These are phyloP conservation scores for Channa maculata DNA, from an alignment of 2,113 vertebrate species.

Conservation along the genomic window DNA sequence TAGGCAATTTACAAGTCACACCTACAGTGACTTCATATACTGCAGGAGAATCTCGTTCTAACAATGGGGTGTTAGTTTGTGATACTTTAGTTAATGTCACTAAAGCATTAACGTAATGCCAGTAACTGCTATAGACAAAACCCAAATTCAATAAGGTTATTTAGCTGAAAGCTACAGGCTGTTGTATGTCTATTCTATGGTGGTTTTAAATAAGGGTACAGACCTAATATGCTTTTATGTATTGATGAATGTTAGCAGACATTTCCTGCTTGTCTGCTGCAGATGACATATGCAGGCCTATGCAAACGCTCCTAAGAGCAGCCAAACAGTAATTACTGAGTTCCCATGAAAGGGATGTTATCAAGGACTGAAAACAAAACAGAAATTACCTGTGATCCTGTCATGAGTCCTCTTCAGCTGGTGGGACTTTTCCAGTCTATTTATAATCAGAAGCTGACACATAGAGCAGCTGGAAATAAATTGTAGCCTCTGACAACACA, in stretches of 20 bases:
- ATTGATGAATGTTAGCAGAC: neutral
- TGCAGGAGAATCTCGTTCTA: neutral
- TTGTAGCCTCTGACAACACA: conserved; percentile 23
- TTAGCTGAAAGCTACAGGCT: neutral
- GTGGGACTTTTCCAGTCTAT: conserved; percentile 69
- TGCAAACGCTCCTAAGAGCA: neutral
- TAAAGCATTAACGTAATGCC: neutral
- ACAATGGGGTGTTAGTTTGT: neutral
- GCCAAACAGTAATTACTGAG: conserved; percentile 21
- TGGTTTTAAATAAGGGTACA: no score
- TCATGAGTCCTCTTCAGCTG: conserved; percentile 32
- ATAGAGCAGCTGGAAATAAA: conserved; percentile 58
- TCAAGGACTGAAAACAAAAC: conserved; percentile 16
- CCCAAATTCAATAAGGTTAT: neutral
- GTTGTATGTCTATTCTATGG: neutral
- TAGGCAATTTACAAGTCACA: neutral
- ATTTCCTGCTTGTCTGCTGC: neutral
- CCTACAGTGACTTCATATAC: conserved; percentile 10
- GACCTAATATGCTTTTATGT: neutral
- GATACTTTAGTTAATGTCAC: neutral
- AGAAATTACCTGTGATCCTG: conserved; percentile 33
- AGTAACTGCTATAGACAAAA: neutral
- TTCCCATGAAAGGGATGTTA: conserved; percentile 21
- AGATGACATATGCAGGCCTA: neutral
- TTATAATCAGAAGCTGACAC: conserved; percentile 61